Evolutionary conservation across 2,888 invertebrate species (phyloP).

Genomic region (Electrophaes corylata): DNA sequence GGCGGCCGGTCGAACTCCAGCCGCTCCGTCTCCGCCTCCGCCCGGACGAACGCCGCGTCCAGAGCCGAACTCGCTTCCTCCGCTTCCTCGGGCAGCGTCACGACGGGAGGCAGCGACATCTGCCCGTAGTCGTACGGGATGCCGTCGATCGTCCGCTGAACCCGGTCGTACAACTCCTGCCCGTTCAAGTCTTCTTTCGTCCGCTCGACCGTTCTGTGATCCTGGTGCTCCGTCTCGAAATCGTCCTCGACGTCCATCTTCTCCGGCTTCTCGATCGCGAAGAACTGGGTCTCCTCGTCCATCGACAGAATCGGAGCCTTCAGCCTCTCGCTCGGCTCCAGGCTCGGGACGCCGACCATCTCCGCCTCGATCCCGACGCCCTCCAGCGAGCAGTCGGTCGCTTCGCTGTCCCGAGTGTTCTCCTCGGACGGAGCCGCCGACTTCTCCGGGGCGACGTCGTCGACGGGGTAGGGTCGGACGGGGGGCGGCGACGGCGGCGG

Average conservation of each 20-base stretch:
- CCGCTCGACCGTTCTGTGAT: conserved; percentile 73
- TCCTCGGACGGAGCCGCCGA: conserved; percentile 1
- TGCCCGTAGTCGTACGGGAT: conserved; percentile 60
- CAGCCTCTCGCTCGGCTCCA: conserved; percentile 68
- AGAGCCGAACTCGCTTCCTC: conserved; percentile 40
- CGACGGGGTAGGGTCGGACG: conserved; percentile 62
- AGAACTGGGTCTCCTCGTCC: conserved; percentile 57
- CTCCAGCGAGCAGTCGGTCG: conserved; percentile 20
- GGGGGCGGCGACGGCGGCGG: conserved; percentile 68
- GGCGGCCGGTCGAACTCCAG: conserved; percentile 62
- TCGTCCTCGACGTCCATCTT: conserved; percentile 39
- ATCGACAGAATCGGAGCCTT: conserved; percentile 59
- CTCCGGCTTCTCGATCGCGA: conserved; percentile 19
- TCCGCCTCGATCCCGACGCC: conserved; percentile 39
- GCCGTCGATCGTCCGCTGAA: conserved; percentile 43
- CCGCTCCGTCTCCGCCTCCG: conserved; percentile 33
- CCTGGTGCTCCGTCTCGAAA: conserved; percentile 51
- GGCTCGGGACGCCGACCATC: conserved; percentile 47
- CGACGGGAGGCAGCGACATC: conserved; percentile 56
- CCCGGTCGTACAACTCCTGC: conserved; percentile 54
- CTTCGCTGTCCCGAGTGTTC: conserved; percentile 18
- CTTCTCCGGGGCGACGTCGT: conserved; percentile 23
- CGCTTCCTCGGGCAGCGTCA: conserved; percentile 45
- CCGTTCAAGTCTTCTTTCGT: conserved; percentile 69
- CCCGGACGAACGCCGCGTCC: conserved; percentile 32